phyloP scores from a whole-genome alignment of 2,888 invertebrate species.

The Uloborus plumipes region DNA sequence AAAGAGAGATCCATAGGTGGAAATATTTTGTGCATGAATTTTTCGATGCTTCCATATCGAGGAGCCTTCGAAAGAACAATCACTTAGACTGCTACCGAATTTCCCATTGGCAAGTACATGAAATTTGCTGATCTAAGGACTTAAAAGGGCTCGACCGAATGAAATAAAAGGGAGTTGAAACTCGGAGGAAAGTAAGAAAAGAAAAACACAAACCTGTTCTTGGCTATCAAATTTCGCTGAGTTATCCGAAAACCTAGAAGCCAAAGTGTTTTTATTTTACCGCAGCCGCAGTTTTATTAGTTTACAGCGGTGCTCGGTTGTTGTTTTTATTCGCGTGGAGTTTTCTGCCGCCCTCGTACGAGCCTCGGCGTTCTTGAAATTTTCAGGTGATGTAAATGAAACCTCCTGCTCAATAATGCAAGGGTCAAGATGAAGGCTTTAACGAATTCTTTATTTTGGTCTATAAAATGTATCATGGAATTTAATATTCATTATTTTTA shows the following conservation, averaged over 20 bases:
- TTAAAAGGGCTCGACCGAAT: slow-evolving; percentile 11
- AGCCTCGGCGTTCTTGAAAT: no score
- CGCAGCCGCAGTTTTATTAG: slow-evolving; percentile 47
- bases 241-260: slow-evolving; percentile 43
- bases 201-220: slow-evolving; percentile 39
- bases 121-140: slow-evolving; percentile 24
- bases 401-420: neutral
- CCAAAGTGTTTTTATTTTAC: slow-evolving; percentile 55
- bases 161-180: slow-evolving; percentile 12
- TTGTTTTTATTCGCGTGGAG: neutral
- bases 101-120: slow-evolving; percentile 1
- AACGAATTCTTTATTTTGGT: no score
- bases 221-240: slow-evolving; percentile 60
- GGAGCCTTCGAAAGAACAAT: neutral
- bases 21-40: no score
- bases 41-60: no score
- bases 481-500: no score
- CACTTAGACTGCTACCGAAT: neutral
- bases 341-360: slow-evolving; percentile 1
- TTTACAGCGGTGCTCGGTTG: slow-evolving; percentile 24
- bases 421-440: no score
- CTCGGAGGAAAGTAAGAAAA: slow-evolving; percentile 5
- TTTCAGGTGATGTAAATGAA: slow-evolving; percentile 10
- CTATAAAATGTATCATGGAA: no score
- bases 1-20: no score